phyloP scores from a whole-genome alignment of 1,140 invertebrate species.

The Tetragonula clypearis region DNA sequence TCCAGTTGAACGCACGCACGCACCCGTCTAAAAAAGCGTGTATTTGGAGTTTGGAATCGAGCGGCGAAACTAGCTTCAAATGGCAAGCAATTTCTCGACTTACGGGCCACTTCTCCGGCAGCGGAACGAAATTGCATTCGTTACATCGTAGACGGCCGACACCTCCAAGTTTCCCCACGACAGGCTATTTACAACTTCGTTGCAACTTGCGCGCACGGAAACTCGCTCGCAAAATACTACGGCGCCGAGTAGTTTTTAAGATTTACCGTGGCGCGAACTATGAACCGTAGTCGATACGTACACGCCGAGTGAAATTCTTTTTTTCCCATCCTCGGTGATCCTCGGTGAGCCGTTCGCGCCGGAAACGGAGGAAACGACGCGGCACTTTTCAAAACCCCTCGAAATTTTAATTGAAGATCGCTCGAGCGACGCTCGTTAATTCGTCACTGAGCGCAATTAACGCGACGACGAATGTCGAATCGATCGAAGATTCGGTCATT shows the following conservation, averaged over 20 bases:
- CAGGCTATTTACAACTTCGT: constrained; percentile 63
- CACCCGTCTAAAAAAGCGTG: not conserved
- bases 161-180: constrained; percentile 53
- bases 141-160: constrained; percentile 53
- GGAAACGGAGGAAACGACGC: not conserved
- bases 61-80: constrained; percentile 12
- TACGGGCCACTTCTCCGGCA: constrained; percentile 37
- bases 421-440: not conserved
- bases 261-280: constrained; percentile 48
- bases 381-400: not conserved
- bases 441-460: not conserved
- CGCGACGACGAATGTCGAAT: not conserved
- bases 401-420: constrained; percentile 13
- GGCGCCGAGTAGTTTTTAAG: constrained; percentile 53
- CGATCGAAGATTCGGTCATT: not conserved
- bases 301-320: constrained; percentile 4
- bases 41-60: constrained; percentile 1
- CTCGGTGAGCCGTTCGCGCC: not conserved
- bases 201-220: constrained; percentile 44
- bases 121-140: constrained; percentile 64
- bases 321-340: not conserved
- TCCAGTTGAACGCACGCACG: not conserved
- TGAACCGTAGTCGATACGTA: constrained; percentile 28
- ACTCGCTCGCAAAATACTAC: constrained; percentile 46
- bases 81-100: constrained; percentile 58